phyloP scores from a whole-genome alignment of 2,113 vertebrate genomes.

The Perognathus longimembris region DNA sequence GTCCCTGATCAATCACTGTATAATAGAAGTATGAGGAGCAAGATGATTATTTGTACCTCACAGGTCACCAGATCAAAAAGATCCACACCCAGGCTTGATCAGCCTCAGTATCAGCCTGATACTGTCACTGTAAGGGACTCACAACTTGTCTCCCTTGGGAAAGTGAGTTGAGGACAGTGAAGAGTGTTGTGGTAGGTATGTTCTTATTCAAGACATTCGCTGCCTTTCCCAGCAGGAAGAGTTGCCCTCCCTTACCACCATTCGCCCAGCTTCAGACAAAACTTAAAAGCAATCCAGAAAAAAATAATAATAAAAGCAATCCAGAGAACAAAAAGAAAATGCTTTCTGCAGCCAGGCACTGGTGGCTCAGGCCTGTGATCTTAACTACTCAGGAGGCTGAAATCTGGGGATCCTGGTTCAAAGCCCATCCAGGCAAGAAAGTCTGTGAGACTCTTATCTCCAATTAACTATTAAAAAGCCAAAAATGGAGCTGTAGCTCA shows the following conservation, averaged over 20 bases:
- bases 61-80: neutral
- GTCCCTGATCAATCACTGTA: neutral
- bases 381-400: too few relatives aligned
- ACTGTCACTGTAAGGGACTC: neutral
- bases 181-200: neutral
- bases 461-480: too few relatives aligned
- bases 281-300: slow-evolving; percentile 62
- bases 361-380: too few relatives aligned
- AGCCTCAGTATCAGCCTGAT: neutral
- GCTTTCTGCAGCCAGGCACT: too few relatives aligned
- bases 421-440: too few relatives aligned
- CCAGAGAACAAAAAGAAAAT: slow-evolving; percentile 51
- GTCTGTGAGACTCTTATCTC: too few relatives aligned
- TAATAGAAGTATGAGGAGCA: neutral
- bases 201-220: neutral
- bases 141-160: neutral
- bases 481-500: too few relatives aligned
- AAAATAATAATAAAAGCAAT: too few relatives aligned
- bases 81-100: too few relatives aligned
- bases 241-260: too few relatives aligned
- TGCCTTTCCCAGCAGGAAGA: neutral
- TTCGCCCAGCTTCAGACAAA: slow-evolving; percentile 34
- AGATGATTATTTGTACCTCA: neutral
- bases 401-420: too few relatives aligned
- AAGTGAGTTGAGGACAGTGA: neutral